These are phyloP conservation scores for Metalampra italica DNA, from an alignment of 2,888 invertebrate genomes.

Conservation along the genomic window DNA sequence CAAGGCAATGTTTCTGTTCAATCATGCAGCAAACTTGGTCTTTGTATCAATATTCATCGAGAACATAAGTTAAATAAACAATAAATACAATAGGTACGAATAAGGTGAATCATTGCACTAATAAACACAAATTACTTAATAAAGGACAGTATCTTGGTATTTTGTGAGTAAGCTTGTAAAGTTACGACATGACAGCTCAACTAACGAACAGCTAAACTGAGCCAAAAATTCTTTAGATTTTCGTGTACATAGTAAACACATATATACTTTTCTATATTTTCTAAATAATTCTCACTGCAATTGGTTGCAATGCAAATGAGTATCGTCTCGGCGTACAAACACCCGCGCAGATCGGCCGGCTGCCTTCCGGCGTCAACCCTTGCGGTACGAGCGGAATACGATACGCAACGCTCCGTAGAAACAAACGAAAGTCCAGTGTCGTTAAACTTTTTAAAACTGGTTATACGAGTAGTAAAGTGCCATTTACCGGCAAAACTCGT, in stretches of 20 bases:
- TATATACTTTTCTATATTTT: too few species aligned
- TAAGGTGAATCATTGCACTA: too few species aligned
- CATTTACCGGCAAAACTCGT: conserved; percentile 46
- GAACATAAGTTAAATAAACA: neutral
- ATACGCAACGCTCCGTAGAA: conserved; percentile 23
- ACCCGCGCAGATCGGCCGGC: conserved; percentile 18
- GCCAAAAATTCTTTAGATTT: too few species aligned
- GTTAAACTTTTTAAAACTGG: conserved; percentile 39
- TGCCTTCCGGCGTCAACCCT: conserved; percentile 30
- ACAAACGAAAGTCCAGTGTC: conserved; percentile 32
- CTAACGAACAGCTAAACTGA: too few species aligned
- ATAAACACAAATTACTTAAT: too few species aligned
- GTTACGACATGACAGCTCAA: too few species aligned
- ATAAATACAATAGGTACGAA: too few species aligned
- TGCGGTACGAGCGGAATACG: conserved; percentile 35
- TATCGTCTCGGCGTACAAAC: conserved; percentile 14
- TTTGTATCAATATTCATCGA: neutral
- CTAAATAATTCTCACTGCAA: too few species aligned
- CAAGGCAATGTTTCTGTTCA: conserved; percentile 4
- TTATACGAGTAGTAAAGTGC: conserved; percentile 46
- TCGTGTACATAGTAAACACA: too few species aligned
- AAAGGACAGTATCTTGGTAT: too few species aligned
- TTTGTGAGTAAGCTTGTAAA: too few species aligned
- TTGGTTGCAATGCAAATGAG: conserved; percentile 7
- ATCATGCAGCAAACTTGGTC: conserved; percentile 1